Evolutionary conservation across 2,113 vertebrate species (phyloP), one percentile per base, ranked within the genome.

Genomic region (Alaudala cheleensis): DNA sequence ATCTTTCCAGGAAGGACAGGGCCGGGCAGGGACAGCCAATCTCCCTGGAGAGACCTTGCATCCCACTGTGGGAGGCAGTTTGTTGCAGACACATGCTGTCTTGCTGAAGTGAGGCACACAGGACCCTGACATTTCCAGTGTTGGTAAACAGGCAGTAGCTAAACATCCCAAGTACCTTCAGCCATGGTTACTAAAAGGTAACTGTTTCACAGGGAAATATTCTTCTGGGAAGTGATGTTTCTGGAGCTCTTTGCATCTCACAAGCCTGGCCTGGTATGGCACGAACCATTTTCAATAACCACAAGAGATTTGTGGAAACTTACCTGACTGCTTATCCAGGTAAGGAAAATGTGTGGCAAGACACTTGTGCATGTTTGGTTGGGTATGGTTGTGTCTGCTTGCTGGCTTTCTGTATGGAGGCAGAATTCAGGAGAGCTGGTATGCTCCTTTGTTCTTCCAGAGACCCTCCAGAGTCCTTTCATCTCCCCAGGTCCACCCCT

Each of bases 201-300:
- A 61, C 33, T 90, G 49, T 90, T 76, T 82, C 72, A 54, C 81
- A 98, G 98, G 98, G 98, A 47, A 95, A 97, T 5, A 53, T 94
- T 56, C 78, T 98, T 93, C 95, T 88, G n/a, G 92, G 94, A 91
- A 98, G 98, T 44, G 50, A 96, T 34, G 53, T 88, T 20, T 98
- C 98, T 31, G 98, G 98, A 96, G 98, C 98, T 62, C 97, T 98
- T 89, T 98, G 98, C 83, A 97, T 98, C n/a, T 95, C 98, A 29
- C 96, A 97, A 95, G 97, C 98, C 13, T 98, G 98, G 98, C 98
- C 98, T 6, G 98, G 98, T 28, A 98, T 98, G 97, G 98, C 98
- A 90, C 94, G 97, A 70, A 98, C 97, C 22, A 98, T 98, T 94
- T 98, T 98, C 64, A 98, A 98, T 19, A 57, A 98, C 95, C 98